Evolutionary conservation across 1,140 invertebrate species (phyloP).

Genomic region (Venustaconcha ellipsiformis): DNA sequence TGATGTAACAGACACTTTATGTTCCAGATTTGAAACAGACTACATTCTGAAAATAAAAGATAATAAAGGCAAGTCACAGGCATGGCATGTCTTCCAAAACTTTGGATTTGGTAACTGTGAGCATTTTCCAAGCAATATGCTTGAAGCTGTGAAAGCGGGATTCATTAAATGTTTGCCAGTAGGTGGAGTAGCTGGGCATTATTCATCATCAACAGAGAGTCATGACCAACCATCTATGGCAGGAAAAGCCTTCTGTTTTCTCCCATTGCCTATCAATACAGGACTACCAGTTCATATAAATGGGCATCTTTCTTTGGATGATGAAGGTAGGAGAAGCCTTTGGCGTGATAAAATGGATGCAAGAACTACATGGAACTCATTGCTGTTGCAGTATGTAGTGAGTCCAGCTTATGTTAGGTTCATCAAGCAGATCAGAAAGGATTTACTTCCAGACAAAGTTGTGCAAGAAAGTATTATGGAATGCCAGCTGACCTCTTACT

Average conservation of each 20-base stretch:
- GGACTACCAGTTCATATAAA: constrained; percentile 60
- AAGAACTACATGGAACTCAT: constrained; percentile 49
- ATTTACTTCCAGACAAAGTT: no score
- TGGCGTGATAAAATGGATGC: constrained; percentile 30
- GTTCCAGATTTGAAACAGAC: constrained; percentile 9
- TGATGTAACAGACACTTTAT: no score
- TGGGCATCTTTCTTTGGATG: constrained; percentile 60
- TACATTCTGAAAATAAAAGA: constrained; percentile 32
- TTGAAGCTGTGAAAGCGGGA: constrained; percentile 16
- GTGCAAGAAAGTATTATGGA: no score
- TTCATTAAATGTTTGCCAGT: constrained; percentile 37
- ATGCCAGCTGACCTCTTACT: no score
- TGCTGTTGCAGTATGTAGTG: constrained; percentile 35
- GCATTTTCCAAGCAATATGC: constrained; percentile 9
- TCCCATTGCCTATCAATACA: constrained; percentile 56
- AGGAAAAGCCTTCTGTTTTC: constrained; percentile 49
- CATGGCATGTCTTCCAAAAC: constrained; percentile 48
- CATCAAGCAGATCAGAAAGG: no score
- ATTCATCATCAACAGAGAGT: not conserved
- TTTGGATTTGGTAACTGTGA: constrained; percentile 36
- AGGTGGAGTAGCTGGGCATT: constrained; percentile 53
- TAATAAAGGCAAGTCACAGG: not conserved
- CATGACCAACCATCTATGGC: not conserved
- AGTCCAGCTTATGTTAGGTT: constrained; percentile 22
- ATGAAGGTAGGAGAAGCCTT: constrained; percentile 48